Percentiles rank a stretch among this genome's conserved stretches.
phyloP scores from a whole-genome alignment of 92 coral and sea anemone genomes.

The Muricea muricata region DNA sequence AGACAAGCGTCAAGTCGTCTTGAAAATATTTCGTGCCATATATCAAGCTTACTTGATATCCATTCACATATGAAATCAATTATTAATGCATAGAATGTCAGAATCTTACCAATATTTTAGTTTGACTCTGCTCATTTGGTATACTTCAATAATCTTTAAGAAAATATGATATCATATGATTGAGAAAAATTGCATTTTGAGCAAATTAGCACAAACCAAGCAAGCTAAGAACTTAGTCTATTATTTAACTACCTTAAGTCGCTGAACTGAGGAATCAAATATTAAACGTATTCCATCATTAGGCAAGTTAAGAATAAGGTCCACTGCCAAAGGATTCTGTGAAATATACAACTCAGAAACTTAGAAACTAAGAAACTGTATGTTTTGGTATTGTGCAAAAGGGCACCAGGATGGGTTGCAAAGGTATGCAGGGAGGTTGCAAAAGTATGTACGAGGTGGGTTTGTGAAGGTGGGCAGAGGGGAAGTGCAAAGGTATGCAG shows the following conservation, averaged over 20 bases:
- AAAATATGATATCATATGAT: not conserved
- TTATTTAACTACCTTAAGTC: slow-evolving; percentile 84
- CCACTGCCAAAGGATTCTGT: slow-evolving; percentile 98
- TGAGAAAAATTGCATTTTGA: not conserved
- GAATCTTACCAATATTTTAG: slow-evolving; percentile 88
- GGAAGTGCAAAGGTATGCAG: no score
- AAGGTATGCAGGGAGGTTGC: no score
- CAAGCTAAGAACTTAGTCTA: not conserved
- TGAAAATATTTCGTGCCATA: not conserved
- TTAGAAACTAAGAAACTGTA: no score
- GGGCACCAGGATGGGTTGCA: no score
- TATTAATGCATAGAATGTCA: not conserved
- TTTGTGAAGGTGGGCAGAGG: no score
- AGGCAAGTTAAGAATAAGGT: slow-evolving; percentile 90
- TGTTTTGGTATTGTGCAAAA: no score
- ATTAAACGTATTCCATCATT: slow-evolving; percentile 98
- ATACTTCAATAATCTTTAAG: slow-evolving; percentile 91
- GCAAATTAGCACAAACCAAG: not conserved
- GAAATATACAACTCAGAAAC: not conserved
- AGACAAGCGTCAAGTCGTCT: no score
- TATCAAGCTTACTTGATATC: not conserved
- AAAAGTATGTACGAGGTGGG: no score
- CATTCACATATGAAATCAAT: not conserved
- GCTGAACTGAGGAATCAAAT: slow-evolving; percentile 95
- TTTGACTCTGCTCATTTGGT: slow-evolving; percentile 93